Base-by-base conservation (phyloP, 2,113 vertebrate species). In the Tachuris rubrigastra region DNA sequence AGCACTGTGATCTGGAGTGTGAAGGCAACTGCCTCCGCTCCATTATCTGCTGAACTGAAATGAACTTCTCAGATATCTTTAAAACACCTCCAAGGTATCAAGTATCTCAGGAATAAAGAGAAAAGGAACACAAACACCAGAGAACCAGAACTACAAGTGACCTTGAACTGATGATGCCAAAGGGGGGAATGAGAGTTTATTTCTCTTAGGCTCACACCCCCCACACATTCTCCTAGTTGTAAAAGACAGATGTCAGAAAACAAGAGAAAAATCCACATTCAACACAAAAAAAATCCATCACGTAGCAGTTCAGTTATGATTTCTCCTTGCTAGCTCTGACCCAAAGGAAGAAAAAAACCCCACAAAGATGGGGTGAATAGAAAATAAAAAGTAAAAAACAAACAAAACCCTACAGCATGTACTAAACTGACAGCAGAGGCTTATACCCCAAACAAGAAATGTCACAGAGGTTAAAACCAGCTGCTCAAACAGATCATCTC, bases 391-490 rank as follows among this genome's bases (percentile, higher is more conserved):
- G 4, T 8, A 58, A 12, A 10, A 41, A 77, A 24, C n/a, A n/a
- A n/a, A 19, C 22, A 50, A 22, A 35, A 44, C 8, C 4, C 52
- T 42, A 56, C 55, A 69, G 20, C n/a, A 62, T 14, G 63, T 83
- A 62, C n/a, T 80, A 5, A 66, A 92, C 50, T 88, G 65, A 81
- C 81, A 94, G 65, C 63, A 66, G 63, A 91, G 80, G 85, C 80
- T 92, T 69, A 84, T 27, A 62, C 37, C 50, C 59, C 22, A 69
- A 92, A 90, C 63, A 62, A 86, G 71, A 94, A 94, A 93, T 92
- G 94, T 94, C 94, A 96, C 49, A 86, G 83, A 96, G 95, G 94
- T 97, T 96, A 97, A 97, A 94, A 96, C 89, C 92, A 96, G 95
- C 87, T 96, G 96, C 96, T 96, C 95, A 91, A 94, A 93, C 69